These are phyloP conservation scores for Cyprinodon tularosa DNA, from an alignment of 2,113 vertebrate genomes.

Conservation along the genomic window DNA sequence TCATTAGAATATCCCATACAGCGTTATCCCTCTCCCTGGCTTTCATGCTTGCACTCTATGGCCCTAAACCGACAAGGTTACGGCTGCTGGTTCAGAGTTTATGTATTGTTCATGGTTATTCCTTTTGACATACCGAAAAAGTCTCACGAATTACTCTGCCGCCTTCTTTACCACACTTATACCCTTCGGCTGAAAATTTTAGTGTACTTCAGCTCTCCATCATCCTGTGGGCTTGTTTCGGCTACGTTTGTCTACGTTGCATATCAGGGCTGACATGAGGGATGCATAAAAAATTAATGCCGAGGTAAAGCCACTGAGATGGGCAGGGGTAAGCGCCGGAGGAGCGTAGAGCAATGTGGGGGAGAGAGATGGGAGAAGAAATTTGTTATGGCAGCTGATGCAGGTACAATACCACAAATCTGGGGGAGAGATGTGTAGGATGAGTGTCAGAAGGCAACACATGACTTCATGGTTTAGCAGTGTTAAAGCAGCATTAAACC, in stretches of 20 bases:
- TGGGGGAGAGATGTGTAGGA: not conserved
- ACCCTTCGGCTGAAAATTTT: slow-evolving; percentile 21
- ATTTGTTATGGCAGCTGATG: slow-evolving; percentile 24
- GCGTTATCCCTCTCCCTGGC: slow-evolving; percentile 47
- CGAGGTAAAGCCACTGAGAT: slow-evolving; percentile 27
- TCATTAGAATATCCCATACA: slow-evolving; percentile 58
- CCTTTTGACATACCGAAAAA: slow-evolving; percentile 35
- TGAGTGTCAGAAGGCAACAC: not conserved
- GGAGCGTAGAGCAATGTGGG: slow-evolving; percentile 11
- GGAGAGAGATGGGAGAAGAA: slow-evolving; percentile 16
- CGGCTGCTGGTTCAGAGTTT: slow-evolving; percentile 35
- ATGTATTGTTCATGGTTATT: slow-evolving; percentile 36
- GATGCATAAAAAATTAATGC: slow-evolving; percentile 50
- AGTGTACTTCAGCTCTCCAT: slow-evolving; percentile 23
- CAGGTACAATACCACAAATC: slow-evolving; percentile 9
- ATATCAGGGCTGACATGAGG: slow-evolving; percentile 40
- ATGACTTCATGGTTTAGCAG: slow-evolving; percentile 5
- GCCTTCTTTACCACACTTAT: slow-evolving; percentile 6
- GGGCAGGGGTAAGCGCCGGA: slow-evolving; percentile 2
- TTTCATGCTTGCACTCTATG: not conserved
- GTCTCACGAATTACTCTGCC: slow-evolving; percentile 32
- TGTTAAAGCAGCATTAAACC: slow-evolving; percentile 44
- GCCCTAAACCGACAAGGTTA: slow-evolving; percentile 46
- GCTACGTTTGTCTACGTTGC: slow-evolving; percentile 41
- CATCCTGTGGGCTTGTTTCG: slow-evolving; percentile 27